Conservation (phyloP, 23 tunicate genomes). For the Oikopleura albicans region DNA sequence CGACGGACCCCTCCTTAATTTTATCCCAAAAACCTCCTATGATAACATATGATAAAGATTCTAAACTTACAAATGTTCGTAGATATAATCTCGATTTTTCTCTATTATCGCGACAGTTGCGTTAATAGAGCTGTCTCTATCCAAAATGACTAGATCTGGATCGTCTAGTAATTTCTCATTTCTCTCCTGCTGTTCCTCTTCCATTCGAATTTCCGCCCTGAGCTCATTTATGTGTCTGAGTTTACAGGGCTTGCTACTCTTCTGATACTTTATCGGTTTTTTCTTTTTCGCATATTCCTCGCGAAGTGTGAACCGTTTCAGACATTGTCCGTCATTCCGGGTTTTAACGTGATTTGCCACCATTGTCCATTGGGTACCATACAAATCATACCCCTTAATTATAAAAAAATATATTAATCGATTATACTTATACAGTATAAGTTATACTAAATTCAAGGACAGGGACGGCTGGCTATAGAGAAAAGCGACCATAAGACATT, state of each 20-base stretch:
- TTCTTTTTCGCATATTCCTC: not conserved
- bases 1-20: no score
- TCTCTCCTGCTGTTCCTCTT: not conserved
- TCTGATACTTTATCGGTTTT: not conserved
- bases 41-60: no score
- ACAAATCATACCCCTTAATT: not conserved
- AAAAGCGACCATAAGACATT: no score
- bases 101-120: not conserved
- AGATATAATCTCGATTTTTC: not conserved
- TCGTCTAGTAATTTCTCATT: not conserved
- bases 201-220: not conserved
- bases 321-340: slow-evolving; percentile 7
- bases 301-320: not conserved
- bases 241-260: not conserved
- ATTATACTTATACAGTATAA: no score
- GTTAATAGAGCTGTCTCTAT: not conserved
- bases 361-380: not conserved
- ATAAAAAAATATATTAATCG: no score
- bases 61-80: not conserved
- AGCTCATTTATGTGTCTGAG: not conserved
- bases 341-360: not conserved
- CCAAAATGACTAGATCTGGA: slow-evolving; percentile 8
- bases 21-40: no score
- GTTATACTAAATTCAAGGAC: no score
- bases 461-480: no score